phyloP scores from a whole-genome alignment of 2,797 vertebrate genomes.

The Perodicticus potto region DNA sequence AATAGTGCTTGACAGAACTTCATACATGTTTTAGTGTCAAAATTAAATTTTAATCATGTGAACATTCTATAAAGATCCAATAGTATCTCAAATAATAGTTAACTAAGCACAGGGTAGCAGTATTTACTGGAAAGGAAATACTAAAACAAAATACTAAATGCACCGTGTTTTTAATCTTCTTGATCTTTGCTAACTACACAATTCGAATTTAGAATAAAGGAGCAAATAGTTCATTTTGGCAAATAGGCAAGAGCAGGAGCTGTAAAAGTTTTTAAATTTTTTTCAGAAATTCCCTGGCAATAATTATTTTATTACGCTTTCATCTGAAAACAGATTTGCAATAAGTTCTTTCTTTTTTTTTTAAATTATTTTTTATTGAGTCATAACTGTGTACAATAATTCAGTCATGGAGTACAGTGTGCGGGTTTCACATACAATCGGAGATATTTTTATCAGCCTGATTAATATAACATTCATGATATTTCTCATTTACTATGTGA shows the following conservation, averaged over 20 bases:
- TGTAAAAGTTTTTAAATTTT: neutral
- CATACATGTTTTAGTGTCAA: slow-evolving; percentile 75
- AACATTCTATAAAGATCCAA: slow-evolving; percentile 48
- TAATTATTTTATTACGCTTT: slow-evolving; percentile 65
- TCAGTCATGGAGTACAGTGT: no score
- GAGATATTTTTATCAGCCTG: no score
- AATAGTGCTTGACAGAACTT: slow-evolving; percentile 64
- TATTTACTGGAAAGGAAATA: slow-evolving; percentile 68
- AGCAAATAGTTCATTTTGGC: slow-evolving; percentile 66
- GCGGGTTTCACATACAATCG: no score
- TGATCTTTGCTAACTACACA: slow-evolving; percentile 63
- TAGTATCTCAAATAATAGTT: slow-evolving; percentile 70
- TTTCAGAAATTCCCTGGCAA: slow-evolving; percentile 43
- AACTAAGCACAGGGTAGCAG: slow-evolving; percentile 41
- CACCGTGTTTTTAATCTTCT: slow-evolving; percentile 31
- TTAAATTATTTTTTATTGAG: no score
- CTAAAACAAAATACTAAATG: neutral
- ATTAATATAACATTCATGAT: no score
- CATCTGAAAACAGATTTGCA: slow-evolving; percentile 55
- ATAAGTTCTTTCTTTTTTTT: no score
- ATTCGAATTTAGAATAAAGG: slow-evolving; percentile 69
- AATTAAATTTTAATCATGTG: slow-evolving; percentile 69
- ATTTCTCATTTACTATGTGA: no score
- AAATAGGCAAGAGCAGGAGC: neutral
- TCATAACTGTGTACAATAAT: no score